A percentile compares a stretch with the other conserved stretches of the same genome.
Conservation (phyloP, 2,797 vertebrate species). For the Sebastes diploproa region DNA sequence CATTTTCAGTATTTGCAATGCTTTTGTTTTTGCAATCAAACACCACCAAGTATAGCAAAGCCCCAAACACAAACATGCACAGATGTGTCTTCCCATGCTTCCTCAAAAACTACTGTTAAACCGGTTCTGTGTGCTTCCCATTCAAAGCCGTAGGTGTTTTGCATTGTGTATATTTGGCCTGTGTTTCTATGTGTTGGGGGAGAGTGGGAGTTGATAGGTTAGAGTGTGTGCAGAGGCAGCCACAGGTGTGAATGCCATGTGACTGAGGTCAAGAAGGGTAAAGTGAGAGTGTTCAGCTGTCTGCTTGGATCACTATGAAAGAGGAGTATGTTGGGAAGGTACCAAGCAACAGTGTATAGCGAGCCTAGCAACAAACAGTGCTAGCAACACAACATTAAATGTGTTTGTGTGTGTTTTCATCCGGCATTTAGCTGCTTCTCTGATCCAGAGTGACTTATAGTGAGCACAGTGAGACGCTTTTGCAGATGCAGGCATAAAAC, state of each 20-base stretch:
- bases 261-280: conserved; percentile 82
- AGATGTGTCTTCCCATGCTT: neutral
- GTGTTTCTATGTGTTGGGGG: conserved; percentile 35
- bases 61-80: neutral
- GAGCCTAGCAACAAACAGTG: conserved; percentile 60
- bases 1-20: neutral
- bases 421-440: conserved; percentile 6
- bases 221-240: conserved; percentile 41
- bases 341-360: conserved; percentile 56
- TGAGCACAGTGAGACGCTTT: neutral
- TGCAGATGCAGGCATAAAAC: neutral
- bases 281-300: conserved; percentile 87
- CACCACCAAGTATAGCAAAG: neutral
- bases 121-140: neutral
- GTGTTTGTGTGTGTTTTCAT: conserved; percentile 3
- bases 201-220: conserved; percentile 24
- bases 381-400: conserved; percentile 30
- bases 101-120: neutral
- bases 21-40: neutral
- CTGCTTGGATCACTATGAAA: conserved; percentile 76
- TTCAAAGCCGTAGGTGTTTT: conserved; percentile 22
- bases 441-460: neutral
- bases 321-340: conserved; percentile 59
- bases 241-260: conserved; percentile 83
- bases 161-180: conserved; percentile 19